Evolutionary conservation across 1,140 invertebrate genomes (phyloP), one percentile per base, ranked within the genome.

Genomic region (Brachionus manjavacas): DNA sequence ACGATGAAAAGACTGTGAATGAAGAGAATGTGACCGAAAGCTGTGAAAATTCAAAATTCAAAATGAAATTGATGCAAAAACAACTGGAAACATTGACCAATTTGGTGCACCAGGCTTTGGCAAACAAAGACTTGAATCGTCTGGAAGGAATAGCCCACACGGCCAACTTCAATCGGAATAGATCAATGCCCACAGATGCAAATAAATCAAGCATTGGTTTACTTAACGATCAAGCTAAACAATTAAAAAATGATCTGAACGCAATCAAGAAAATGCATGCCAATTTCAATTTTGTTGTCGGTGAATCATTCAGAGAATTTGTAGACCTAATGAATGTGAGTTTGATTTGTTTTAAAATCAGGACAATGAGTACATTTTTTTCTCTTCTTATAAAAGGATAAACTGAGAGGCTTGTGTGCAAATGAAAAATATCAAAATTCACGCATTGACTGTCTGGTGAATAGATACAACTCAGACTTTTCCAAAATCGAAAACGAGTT

Each of bases 391-490:
- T 72, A 46, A 46, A 86, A 89, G 86, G 88, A 87, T 60, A 85
- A 90, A 85, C 83, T 87, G 92, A 39, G 87, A 93, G 87, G 92
- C 91, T 68, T 88, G 64, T 88, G 88, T 74, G 92, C 92, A 78
- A 92, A 92, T 43, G 88, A 89, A 79, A 92, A 90, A 88, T 89
- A 91, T 64, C 90, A 92, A 14, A 92, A 93, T 86, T 90, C 92
- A 81, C 92, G 94, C 86, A 91, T 94, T 70, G 92, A 87, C 90
- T 92, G 83, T 93, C 94, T 87, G 93, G 95, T 86, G 89, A 94
- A 96, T 88, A 91, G 94, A 39, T 98, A 97, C 88, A 93, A 94
- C 85, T 94, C 95, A 87, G 95, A 97, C 88, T 95, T 96, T 91
- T 90, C 94, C 84, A 92, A 94, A 85, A 91, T 97, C 74, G 95